Percentiles rank a stretch among this genome's conserved stretches.
These are phyloP conservation scores for Xerus rutilus DNA, from an alignment of 2,797 vertebrate genomes.

Conservation along the genomic window DNA sequence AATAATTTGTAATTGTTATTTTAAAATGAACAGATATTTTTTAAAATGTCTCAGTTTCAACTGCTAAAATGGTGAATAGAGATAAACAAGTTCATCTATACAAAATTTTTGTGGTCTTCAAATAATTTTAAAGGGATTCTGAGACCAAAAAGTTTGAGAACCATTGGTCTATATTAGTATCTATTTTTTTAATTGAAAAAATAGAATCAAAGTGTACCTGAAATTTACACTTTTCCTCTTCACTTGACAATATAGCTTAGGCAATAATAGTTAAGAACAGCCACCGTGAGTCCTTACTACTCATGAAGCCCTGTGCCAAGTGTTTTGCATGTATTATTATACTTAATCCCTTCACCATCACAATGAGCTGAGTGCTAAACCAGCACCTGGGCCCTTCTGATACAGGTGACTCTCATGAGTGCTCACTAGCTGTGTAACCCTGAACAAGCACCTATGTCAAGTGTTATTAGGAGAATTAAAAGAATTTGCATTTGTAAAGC, in stretches of 20 bases:
- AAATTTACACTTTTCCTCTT: neutral
- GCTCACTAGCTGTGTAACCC: neutral
- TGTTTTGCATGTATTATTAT: neutral
- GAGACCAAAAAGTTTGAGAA: slow-evolving; percentile 23
- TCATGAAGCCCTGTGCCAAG: neutral
- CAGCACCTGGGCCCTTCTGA: neutral
- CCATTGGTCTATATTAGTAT: neutral
- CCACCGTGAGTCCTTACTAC: neutral
- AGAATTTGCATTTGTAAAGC: slow-evolving; percentile 5
- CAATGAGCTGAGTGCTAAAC: neutral
- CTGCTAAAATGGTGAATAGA: slow-evolving; percentile 30
- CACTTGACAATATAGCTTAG: neutral
- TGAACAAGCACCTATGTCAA: neutral
- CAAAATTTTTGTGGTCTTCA: neutral
- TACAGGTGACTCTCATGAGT: neutral
- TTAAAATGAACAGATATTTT: neutral
- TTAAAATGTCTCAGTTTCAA: neutral
- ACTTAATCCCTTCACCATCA: neutral
- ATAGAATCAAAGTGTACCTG: neutral
- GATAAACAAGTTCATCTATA: slow-evolving; percentile 18
- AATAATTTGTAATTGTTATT: slow-evolving; percentile 12
- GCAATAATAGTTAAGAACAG: neutral
- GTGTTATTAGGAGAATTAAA: neutral
- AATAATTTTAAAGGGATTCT: slow-evolving; percentile 27
- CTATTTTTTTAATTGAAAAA: slow-evolving; percentile 27